Evolutionary conservation across 2,797 vertebrate genomes (phyloP).

Genomic region (Diglossa cyanea): DNA sequence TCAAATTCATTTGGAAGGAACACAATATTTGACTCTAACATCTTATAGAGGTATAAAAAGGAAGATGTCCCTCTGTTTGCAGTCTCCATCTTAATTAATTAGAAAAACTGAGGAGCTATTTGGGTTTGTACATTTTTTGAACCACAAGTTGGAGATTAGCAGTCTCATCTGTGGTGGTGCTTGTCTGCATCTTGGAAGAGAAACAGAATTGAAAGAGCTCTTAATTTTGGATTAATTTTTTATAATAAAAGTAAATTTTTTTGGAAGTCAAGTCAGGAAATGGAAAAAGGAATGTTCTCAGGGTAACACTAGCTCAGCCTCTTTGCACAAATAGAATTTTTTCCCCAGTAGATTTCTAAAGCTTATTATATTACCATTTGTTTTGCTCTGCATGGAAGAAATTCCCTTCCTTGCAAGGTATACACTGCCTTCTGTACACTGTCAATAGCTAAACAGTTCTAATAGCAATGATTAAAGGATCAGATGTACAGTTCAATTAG

Average conservation of each 20-base stretch:
- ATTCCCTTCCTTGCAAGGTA: neutral
- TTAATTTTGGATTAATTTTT: conserved; percentile 8
- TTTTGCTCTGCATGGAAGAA: neutral
- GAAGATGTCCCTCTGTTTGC: neutral
- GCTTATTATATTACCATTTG: neutral
- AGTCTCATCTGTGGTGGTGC: neutral
- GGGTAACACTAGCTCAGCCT: neutral
- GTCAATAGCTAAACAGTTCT: conserved; percentile 1
- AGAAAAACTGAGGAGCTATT: neutral
- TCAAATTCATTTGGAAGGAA: neutral
- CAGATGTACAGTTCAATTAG: conserved; percentile 18
- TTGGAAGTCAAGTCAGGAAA: neutral
- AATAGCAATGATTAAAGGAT: conserved; percentile 7
- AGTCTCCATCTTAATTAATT: neutral
- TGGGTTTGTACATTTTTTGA: neutral
- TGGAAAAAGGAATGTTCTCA: neutral
- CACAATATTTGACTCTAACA: neutral
- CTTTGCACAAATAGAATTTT: neutral
- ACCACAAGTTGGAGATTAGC: neutral
- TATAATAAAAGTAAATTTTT: neutral
- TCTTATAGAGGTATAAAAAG: neutral
- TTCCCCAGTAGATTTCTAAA: neutral
- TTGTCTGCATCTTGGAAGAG: neutral
- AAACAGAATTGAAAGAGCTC: neutral
- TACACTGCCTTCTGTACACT: neutral